Evolutionary conservation across 2,797 vertebrate species (phyloP).

Genomic region (Danio jaintianensis): DNA sequence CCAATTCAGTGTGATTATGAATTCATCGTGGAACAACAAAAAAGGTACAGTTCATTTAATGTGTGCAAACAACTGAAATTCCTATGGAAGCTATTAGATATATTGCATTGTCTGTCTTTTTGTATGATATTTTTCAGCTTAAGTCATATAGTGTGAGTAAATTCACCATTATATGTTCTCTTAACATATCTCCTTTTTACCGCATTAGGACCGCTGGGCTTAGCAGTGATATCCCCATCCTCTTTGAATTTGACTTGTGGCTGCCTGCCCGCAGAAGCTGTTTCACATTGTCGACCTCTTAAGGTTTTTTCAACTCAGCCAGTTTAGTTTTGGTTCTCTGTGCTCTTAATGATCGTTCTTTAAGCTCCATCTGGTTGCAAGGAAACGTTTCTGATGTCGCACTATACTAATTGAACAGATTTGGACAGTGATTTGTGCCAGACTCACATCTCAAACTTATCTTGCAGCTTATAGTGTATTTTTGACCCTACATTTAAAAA

Average conservation of each 20-base stretch:
- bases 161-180: conserved; percentile 49
- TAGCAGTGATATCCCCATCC: conserved; percentile 46
- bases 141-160: conserved; percentile 61
- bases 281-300: conserved; percentile 69
- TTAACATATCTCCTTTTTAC: conserved; percentile 38
- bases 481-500: not conserved
- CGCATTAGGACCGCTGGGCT: conserved; percentile 42
- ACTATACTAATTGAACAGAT: conserved; percentile 58
- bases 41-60: conserved; percentile 70
- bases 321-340: conserved; percentile 66
- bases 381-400: conserved; percentile 63
- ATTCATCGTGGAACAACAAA: conserved; percentile 63
- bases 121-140: conserved; percentile 41
- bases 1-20: conserved; percentile 12
- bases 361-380: conserved; percentile 72
- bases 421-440: conserved; percentile 53
- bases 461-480: not conserved
- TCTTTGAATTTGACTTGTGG: conserved; percentile 52
- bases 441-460: conserved; percentile 13
- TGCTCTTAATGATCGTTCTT: conserved; percentile 66
- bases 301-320: conserved; percentile 63
- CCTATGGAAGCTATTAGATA: conserved; percentile 54
- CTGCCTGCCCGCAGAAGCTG: conserved; percentile 59
- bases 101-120: not conserved
- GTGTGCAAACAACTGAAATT: conserved; percentile 64